Evolutionary conservation across 2,797 vertebrate genomes (phyloP).

Genomic region (Ispidina lecontei): DNA sequence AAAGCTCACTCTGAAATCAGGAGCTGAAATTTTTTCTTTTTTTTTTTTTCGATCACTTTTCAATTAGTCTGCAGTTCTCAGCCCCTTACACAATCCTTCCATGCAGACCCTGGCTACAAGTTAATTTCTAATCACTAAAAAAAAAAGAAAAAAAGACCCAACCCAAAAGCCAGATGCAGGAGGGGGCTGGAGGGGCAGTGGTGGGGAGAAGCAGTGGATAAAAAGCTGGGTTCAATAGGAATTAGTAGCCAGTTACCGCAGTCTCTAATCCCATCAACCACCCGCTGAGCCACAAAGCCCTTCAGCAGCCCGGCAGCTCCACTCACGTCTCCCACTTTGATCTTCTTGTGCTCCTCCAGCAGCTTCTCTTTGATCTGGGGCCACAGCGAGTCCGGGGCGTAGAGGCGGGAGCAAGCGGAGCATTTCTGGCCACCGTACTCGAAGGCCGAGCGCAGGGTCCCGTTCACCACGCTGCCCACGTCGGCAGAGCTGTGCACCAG

Average conservation of each 20-base stretch:
- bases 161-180: neutral
- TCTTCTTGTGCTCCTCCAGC: constrained; percentile 83
- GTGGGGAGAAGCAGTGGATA: constrained; percentile 13
- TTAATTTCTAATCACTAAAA: constrained; percentile 42
- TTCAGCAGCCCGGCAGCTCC: constrained; percentile 29
- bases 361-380: constrained; percentile 86
- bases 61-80: constrained; percentile 17
- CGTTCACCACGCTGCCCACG: constrained; percentile 86
- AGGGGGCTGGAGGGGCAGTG: neutral
- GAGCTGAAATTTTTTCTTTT: no score
- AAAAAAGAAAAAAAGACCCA: neutral
- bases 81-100: neutral
- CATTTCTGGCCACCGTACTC: constrained; percentile 96
- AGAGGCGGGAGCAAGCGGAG: constrained; percentile 95
- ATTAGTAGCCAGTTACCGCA: constrained; percentile 52
- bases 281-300: constrained; percentile 70
- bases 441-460: constrained; percentile 92
- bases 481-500: constrained; percentile 91
- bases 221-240: constrained; percentile 58
- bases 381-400: constrained; percentile 88
- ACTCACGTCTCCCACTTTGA: constrained; percentile 93
- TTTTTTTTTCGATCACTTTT: neutral
- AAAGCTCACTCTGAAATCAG: neutral
- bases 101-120: constrained; percentile 9
- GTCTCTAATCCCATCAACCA: constrained; percentile 75